Evolutionary conservation across 2,797 vertebrate species (phyloP), one percentile per base, ranked within the genome.

Genomic region (Sardinella longiceps): DNA sequence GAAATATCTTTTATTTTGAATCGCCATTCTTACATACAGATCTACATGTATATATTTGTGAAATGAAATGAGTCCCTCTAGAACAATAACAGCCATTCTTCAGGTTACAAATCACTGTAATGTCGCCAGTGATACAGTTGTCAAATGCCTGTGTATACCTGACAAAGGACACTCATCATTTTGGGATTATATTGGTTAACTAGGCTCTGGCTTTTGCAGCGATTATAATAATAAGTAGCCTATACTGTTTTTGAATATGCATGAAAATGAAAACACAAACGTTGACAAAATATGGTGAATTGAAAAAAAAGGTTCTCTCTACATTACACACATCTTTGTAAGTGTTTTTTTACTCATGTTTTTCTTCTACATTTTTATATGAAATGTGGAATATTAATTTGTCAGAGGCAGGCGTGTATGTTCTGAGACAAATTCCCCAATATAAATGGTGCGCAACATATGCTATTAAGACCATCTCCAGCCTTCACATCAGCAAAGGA

Each of bases 401-500:
- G 63, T 5, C 63, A 4, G 25, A 63, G 10, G 28, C 60, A 30
- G 12, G 14, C 63, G 15, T 70, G 33, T 33, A 33, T 70, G 33
- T 33, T 70, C 63, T 70, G 5, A 70, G 63, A 33, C 14, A 33
- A 66, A 30, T 70, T 15, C 14, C 37, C 25, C 11, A 33, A 70
- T 70, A 70, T 70, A 70, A 70, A 18, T 70, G 63, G 63, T 70
- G 63, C 30, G 28, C 12, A 33, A 28, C 63, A 70, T 70, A 70
- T 33, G 28, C 63, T 33, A 18, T 33, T 70, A 70, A 33, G 63
- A 33, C 11, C 63, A 33, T 70, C 63, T 37, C 3, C 30, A 70
- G 28, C 63, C 63, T 33, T 66, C 63, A 66, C 56, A 58, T n/a
- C 56, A 58, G 56, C 51, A 25, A 51, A 70, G 9, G 12, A 88